A percentile compares a stretch with the other conserved stretches of the same genome.
Evolutionary conservation across 1,140 invertebrate species (phyloP).

Genomic region (Drosophila sulfurigaster): DNA sequence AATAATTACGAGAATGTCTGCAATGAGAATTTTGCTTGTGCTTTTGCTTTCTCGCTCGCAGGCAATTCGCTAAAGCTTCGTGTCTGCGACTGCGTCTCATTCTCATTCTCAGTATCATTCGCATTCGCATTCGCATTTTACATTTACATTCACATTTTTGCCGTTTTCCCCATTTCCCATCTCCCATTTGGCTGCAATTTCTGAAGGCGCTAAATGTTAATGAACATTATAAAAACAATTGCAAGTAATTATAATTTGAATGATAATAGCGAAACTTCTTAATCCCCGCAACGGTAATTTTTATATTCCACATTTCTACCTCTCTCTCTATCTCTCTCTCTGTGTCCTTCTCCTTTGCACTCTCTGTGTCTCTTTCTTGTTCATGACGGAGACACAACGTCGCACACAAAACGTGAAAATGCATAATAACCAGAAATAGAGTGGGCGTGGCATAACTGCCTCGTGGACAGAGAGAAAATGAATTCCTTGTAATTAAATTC

Average conservation of each 20-base stretch:
- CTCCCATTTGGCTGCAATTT: constrained; percentile 53
- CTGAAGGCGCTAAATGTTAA: constrained; percentile 81
- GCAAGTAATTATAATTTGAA: constrained; percentile 83
- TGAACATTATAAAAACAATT: constrained; percentile 83
- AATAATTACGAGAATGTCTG: constrained; percentile 81
- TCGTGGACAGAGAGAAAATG: constrained; percentile 18
- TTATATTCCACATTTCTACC: constrained; percentile 47
- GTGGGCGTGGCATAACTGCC: constrained; percentile 40
- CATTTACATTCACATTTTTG: constrained; percentile 16
- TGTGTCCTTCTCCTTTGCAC: neutral
- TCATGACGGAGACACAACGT: constrained; percentile 39
- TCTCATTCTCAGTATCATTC: constrained; percentile 7
- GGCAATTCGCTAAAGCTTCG: constrained; percentile 26
- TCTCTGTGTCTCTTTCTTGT: neutral
- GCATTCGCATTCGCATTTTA: constrained; percentile 23
- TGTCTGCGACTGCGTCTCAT: constrained; percentile 14
- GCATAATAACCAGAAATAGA: constrained; percentile 60
- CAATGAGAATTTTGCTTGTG: constrained; percentile 46
- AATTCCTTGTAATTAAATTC: constrained; percentile 68
- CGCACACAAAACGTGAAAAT: constrained; percentile 62
- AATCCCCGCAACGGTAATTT: constrained; percentile 81
- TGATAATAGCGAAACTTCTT: constrained; percentile 83
- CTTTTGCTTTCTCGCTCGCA: constrained; percentile 33
- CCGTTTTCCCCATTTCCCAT: neutral
- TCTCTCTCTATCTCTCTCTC: constrained; percentile 1